These are phyloP conservation scores for Drosophila ogumai DNA, from an alignment of 1,140 invertebrate species.

Conservation along the genomic window DNA sequence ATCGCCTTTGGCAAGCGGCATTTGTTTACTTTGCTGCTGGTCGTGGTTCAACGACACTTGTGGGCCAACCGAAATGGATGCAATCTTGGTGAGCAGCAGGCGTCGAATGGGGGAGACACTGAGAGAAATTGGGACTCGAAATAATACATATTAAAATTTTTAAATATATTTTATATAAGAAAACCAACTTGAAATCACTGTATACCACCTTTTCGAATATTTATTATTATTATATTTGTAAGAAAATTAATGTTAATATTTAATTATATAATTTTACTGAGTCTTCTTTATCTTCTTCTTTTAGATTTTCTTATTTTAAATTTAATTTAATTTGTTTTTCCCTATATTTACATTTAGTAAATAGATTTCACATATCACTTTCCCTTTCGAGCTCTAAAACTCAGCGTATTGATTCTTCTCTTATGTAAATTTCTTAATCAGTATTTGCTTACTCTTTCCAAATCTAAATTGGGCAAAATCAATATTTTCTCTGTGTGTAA, in stretches of 20 bases:
- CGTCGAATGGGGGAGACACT: not conserved
- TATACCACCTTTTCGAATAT: too few species aligned
- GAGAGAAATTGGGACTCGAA: not conserved
- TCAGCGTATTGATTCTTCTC: too few species aligned
- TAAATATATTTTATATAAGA: not conserved
- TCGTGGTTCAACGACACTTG: slow-evolving; percentile 44
- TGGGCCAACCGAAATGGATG: slow-evolving; percentile 8
- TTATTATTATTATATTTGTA: not conserved
- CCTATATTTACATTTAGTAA: not conserved
- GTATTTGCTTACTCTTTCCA: not conserved
- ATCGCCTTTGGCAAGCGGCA: slow-evolving; percentile 12
- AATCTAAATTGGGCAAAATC: not conserved
- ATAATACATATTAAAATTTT: too few species aligned
- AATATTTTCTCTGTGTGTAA: slow-evolving; percentile 12
- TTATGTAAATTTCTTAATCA: not conserved
- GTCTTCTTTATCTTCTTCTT: not conserved
- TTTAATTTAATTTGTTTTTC: not conserved
- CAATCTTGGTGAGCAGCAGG: slow-evolving; percentile 14
- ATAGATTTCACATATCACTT: not conserved
- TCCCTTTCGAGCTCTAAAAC: not conserved
- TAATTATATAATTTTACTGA: not conserved
- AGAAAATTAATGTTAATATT: too few species aligned
- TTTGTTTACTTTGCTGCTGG: slow-evolving; percentile 23
- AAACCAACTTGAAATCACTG: not conserved
- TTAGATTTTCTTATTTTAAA: not conserved